These are phyloP conservation scores for Eupristina koningsbergeri DNA, from an alignment of 1,140 invertebrate species.

Conservation along the genomic window DNA sequence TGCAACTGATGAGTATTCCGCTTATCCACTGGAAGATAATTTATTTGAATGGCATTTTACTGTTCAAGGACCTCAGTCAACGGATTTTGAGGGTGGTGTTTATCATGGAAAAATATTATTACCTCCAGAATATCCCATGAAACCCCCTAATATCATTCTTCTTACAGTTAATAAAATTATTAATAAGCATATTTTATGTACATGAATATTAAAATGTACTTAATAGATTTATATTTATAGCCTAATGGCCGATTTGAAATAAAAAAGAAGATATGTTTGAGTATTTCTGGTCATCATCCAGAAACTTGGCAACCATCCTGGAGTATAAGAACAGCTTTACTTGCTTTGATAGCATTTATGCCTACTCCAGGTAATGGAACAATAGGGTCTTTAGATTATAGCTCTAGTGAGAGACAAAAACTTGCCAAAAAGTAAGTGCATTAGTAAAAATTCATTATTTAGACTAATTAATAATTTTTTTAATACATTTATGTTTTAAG, in stretches of 20 bases:
- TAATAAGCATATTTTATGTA: not conserved
- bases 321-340: constrained; percentile 94
- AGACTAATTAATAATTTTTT: too few relatives aligned
- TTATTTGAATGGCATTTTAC: constrained; percentile 99
- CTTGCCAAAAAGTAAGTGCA: constrained; percentile 87
- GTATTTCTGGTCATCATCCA: constrained; percentile 97
- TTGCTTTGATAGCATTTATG: constrained; percentile 96
- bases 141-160: constrained; percentile 95
- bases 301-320: constrained; percentile 98
- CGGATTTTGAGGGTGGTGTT: constrained; percentile 91
- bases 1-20: constrained; percentile 92
- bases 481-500: too few relatives aligned
- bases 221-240: constrained; percentile 68
- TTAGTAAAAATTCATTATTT: too few relatives aligned
- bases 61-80: constrained; percentile 87
- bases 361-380: constrained; percentile 90
- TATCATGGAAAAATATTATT: constrained; percentile 95
- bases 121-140: constrained; percentile 96
- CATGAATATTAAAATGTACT: not conserved
- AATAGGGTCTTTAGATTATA: constrained; percentile 92
- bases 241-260: constrained; percentile 96
- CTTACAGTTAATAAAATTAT: constrained; percentile 80
- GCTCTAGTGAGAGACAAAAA: constrained; percentile 84
- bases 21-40: constrained; percentile 94
- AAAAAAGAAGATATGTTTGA: constrained; percentile 96